These are phyloP conservation scores for Urocynchramus pylzowi DNA, from an alignment of 2,113 vertebrate genomes.

Conservation along the genomic window DNA sequence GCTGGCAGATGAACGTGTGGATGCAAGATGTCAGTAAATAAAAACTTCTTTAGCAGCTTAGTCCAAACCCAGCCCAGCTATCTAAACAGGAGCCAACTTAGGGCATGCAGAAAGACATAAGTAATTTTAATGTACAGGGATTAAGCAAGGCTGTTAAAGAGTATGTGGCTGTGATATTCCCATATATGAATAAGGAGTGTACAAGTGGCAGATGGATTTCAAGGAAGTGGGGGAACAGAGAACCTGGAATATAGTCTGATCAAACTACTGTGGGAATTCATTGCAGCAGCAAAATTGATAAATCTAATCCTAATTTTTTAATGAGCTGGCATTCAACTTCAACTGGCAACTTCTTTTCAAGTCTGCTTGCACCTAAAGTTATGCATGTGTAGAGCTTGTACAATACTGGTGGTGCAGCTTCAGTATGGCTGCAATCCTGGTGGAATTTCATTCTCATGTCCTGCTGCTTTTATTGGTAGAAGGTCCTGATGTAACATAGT, in stretches of 20 bases:
- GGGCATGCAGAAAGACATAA: neutral
- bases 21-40: neutral
- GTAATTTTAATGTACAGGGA: neutral
- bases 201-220: neutral
- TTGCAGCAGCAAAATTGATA: neutral
- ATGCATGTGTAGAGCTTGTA: neutral
- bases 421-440: fast-evolving
- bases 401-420: neutral
- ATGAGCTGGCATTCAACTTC: neutral
- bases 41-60: neutral
- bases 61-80: neutral
- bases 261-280: neutral
- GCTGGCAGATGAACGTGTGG: neutral
- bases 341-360: neutral
- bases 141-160: neutral
- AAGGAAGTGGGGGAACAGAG: neutral
- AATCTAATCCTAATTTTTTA: neutral
- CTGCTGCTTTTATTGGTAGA: neutral
- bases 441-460: neutral
- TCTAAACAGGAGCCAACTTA: neutral
- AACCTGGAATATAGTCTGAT: neutral
- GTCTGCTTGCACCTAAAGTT: neutral
- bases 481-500: neutral
- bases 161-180: neutral
- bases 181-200: neutral